Evolutionary conservation across 37 sponge, comb jelly and placozoan species (phyloP).

Genomic region (Halisarca cf. caerulea): DNA sequence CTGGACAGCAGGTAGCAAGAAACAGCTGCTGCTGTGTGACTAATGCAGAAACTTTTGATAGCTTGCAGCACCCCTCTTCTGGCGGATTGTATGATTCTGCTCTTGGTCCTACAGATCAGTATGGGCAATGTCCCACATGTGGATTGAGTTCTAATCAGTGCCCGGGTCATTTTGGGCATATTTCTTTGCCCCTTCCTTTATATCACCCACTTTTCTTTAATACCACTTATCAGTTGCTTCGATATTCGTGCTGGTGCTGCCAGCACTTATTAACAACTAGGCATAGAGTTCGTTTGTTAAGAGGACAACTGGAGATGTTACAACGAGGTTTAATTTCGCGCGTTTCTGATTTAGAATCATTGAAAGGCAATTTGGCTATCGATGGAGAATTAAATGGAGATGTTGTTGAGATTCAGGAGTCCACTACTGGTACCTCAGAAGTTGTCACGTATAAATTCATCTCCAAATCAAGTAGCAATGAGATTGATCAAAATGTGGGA

Average conservation of each 20-base stretch:
- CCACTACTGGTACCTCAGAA: neutral
- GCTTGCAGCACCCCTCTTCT: slow-evolving; percentile 71
- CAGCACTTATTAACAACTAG: slow-evolving; percentile 60
- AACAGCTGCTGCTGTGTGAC: slow-evolving; percentile 80
- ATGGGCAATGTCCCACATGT: slow-evolving; percentile 86
- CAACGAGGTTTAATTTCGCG: slow-evolving; percentile 61
- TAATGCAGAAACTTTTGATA: slow-evolving; percentile 84
- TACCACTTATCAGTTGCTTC: slow-evolving; percentile 49
- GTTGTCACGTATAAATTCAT: slow-evolving; percentile 10
- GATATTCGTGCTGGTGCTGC: slow-evolving; percentile 68
- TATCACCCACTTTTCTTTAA: slow-evolving; percentile 90
- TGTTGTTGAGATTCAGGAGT: neutral
- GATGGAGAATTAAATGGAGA: neutral
- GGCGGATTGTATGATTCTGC: slow-evolving; percentile 95
- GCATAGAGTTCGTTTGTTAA: slow-evolving; percentile 28
- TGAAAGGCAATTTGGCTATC: neutral
- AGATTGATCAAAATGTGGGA: neutral
- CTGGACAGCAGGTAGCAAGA: slow-evolving; percentile 58
- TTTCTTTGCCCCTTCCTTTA: slow-evolving; percentile 89
- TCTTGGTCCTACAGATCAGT: slow-evolving; percentile 77
- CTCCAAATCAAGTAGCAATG: neutral
- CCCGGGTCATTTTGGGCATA: slow-evolving; percentile 97
- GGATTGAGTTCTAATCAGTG: slow-evolving; percentile 81
- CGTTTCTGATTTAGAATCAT: slow-evolving; percentile 52
- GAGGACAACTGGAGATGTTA: slow-evolving; percentile 64